Percentiles rank a stretch among this genome's conserved stretches.
Conservation (phyloP, 2,797 vertebrate species). For the Syncerus caffer region DNA sequence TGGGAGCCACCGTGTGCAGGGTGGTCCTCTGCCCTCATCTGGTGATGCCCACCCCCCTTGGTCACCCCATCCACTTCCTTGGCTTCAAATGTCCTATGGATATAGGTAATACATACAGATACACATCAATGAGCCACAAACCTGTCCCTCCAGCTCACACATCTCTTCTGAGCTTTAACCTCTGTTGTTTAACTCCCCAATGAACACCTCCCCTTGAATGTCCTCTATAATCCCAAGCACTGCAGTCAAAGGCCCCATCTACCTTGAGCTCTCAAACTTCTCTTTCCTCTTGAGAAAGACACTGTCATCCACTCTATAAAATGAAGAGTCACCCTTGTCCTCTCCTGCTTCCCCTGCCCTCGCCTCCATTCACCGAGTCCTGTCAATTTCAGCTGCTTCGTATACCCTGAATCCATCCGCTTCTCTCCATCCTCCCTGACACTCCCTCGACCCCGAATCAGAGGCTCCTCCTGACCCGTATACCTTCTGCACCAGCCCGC, state of each 20-base stretch:
- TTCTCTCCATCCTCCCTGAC: background rate
- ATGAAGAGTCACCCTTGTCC: background rate
- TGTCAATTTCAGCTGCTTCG: background rate
- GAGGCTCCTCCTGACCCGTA: fast-evolving
- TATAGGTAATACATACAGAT: background rate
- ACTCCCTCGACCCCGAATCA: background rate
- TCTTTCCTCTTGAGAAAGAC: background rate
- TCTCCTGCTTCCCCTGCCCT: background rate
- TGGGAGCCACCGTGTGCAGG: fast-evolving
- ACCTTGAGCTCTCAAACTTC: background rate
- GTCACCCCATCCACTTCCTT: background rate
- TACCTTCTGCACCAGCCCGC: too few species aligned
- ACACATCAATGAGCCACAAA: background rate
- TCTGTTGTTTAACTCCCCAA: background rate
- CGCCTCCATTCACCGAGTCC: background rate
- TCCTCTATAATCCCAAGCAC: background rate
- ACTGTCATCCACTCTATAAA: background rate
- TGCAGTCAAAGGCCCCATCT: background rate
- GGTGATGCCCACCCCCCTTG: background rate
- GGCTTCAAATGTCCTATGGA: background rate
- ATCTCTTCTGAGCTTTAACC: background rate
- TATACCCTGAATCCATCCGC: fast-evolving
- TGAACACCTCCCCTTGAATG: background rate
- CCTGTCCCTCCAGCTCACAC: background rate
- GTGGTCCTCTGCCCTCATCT: background rate